phyloP scores from a whole-genome alignment of 1,140 invertebrate species.

The Aphis craccivora region DNA sequence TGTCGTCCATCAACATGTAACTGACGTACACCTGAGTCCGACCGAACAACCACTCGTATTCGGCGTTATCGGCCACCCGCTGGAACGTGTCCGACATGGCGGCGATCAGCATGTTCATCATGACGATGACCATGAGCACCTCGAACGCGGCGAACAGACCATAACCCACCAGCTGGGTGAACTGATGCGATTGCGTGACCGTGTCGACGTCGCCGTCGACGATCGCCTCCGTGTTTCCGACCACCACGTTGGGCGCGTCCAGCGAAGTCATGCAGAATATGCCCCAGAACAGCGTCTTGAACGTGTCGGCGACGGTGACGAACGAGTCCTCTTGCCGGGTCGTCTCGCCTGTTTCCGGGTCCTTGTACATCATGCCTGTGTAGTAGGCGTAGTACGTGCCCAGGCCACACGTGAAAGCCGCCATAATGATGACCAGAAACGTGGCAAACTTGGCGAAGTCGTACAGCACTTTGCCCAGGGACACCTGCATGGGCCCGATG shows the following conservation, averaged over 20 bases:
- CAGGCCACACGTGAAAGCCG: slow-evolving; percentile 67
- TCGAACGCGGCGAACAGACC: slow-evolving; percentile 72
- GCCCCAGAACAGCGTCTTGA: slow-evolving; percentile 78
- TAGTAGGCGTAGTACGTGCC: slow-evolving; percentile 69
- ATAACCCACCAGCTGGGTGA: slow-evolving; percentile 71
- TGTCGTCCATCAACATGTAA: slow-evolving; percentile 21
- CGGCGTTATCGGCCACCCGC: slow-evolving; percentile 70
- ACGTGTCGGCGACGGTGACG: slow-evolving; percentile 68
- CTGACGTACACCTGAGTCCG: slow-evolving; percentile 64
- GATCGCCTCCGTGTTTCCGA: slow-evolving; percentile 72
- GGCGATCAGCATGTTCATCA: slow-evolving; percentile 81
- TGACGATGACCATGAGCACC: slow-evolving; percentile 74
- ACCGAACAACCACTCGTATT: slow-evolving; percentile 71
- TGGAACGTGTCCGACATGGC: slow-evolving; percentile 80
- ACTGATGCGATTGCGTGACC: slow-evolving; percentile 65
- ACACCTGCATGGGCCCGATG: slow-evolving; percentile 71
- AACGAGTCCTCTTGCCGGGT: slow-evolving; percentile 67
- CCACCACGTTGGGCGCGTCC: slow-evolving; percentile 71
- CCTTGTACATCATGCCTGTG: slow-evolving; percentile 69
- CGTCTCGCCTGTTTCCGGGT: slow-evolving; percentile 65
- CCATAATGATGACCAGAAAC: slow-evolving; percentile 68
- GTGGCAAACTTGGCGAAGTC: slow-evolving; percentile 69
- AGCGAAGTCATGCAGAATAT: slow-evolving; percentile 76
- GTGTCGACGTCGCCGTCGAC: slow-evolving; percentile 67
- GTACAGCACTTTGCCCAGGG: slow-evolving; percentile 69